These are phyloP conservation scores for Doris montereyensis DNA, from an alignment of 2,888 invertebrate species.

Conservation along the genomic window DNA sequence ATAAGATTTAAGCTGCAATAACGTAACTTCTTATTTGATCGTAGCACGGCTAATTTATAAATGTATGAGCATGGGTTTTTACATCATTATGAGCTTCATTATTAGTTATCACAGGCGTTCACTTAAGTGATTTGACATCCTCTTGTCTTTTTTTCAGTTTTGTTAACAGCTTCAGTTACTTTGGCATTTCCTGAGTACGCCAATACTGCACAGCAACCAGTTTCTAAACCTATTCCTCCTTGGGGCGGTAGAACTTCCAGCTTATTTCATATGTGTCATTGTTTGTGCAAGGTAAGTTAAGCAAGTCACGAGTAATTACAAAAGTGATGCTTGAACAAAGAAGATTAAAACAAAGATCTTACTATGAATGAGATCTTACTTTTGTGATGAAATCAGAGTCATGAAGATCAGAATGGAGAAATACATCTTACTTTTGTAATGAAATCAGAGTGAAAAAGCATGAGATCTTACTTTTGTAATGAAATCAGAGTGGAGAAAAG, in stretches of 20 bases:
- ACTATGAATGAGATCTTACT: too few species aligned
- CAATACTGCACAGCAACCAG: slow-evolving; percentile 59
- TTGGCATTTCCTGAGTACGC: slow-evolving; percentile 61
- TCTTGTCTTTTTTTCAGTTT: slow-evolving; percentile 53
- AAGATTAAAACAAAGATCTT: too few species aligned
- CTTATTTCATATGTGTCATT: slow-evolving; percentile 55
- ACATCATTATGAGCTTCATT: not conserved
- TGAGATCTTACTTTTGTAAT: too few species aligned
- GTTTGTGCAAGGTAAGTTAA: slow-evolving; percentile 54
- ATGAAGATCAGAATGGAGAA: too few species aligned
- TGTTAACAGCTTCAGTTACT: slow-evolving; percentile 64
- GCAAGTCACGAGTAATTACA: too few species aligned
- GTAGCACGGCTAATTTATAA: not conserved
- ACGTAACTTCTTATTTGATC: not conserved
- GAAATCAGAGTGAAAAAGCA: too few species aligned
- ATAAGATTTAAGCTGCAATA: too few species aligned
- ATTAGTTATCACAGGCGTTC: not conserved
- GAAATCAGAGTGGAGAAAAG: too few species aligned
- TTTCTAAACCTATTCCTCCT: slow-evolving; percentile 62
- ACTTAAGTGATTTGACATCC: too few species aligned
- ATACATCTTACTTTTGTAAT: too few species aligned
- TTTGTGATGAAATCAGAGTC: too few species aligned
- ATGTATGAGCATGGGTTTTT: not conserved
- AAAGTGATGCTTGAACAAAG: too few species aligned
- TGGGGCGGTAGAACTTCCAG: slow-evolving; percentile 62